Evolutionary conservation across 2,797 vertebrate genomes (phyloP).

Genomic region (Ataeniobius toweri): DNA sequence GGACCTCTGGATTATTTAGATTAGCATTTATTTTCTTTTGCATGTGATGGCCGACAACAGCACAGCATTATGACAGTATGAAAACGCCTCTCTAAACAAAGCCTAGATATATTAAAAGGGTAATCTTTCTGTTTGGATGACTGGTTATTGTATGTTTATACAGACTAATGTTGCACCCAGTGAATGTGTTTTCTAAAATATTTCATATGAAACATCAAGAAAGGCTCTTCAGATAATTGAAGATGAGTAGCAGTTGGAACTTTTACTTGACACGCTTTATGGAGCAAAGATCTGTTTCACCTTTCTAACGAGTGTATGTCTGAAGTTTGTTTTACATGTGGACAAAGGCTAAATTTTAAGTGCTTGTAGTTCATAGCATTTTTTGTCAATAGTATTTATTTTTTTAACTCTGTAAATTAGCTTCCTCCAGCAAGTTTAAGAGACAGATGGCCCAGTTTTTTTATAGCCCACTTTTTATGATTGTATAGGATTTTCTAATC

Average conservation of each 20-base stretch:
- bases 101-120: neutral
- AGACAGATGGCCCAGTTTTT: slow-evolving; percentile 64
- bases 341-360: slow-evolving; percentile 60
- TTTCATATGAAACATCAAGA: slow-evolving; percentile 36
- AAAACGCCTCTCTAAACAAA: slow-evolving; percentile 2
- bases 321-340: slow-evolving; percentile 48
- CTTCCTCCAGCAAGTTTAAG: slow-evolving; percentile 68
- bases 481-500: slow-evolving; percentile 71
- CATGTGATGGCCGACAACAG: neutral
- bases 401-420: slow-evolving; percentile 72
- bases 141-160: slow-evolving; percentile 25
- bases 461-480: slow-evolving; percentile 59
- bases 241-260: slow-evolving; percentile 25
- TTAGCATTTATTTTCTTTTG: neutral
- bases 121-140: slow-evolving; percentile 5
- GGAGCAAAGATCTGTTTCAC: slow-evolving; percentile 35
- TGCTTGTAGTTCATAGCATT: slow-evolving; percentile 69
- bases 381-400: slow-evolving; percentile 86
- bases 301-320: slow-evolving; percentile 27
- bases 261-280: slow-evolving; percentile 27
- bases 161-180: slow-evolving; percentile 25
- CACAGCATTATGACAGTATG: slow-evolving; percentile 1
- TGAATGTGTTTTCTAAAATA: slow-evolving; percentile 34
- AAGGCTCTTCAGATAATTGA: slow-evolving; percentile 57
- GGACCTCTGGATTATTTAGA: slow-evolving; percentile 5